Conservation (phyloP, 2,113 vertebrate genomes). For the Nipponia nippon region DNA sequence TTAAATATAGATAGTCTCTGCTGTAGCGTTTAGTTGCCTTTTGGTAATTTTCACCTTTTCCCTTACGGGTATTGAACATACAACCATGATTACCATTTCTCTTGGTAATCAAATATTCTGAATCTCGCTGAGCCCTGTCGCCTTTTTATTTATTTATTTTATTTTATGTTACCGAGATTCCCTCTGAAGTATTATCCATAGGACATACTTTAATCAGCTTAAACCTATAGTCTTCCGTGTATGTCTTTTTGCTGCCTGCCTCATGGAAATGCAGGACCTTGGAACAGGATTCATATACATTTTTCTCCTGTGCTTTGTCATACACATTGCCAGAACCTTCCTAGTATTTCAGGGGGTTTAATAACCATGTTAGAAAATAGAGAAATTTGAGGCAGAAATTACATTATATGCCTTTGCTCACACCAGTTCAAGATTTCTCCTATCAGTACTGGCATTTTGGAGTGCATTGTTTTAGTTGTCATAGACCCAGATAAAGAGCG, state of each 20-base stretch:
- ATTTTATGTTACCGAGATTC: neutral
- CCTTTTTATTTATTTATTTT: neutral
- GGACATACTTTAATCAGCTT: neutral
- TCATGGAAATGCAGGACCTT: neutral
- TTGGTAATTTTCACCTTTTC: neutral
- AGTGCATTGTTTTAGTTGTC: neutral
- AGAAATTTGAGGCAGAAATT: neutral
- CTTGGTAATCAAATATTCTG: neutral
- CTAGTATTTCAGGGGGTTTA: neutral
- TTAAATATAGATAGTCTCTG: neutral
- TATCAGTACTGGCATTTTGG: neutral
- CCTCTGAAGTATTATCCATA: neutral
- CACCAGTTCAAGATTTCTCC: neutral
- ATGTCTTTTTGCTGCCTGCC: neutral
- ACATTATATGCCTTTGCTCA: neutral
- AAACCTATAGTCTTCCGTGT: neutral
- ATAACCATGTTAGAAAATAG: neutral
- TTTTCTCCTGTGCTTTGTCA: neutral
- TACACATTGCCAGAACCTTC: neutral
- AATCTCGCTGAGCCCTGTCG: neutral
- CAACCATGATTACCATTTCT: neutral
- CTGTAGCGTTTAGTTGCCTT: neutral
- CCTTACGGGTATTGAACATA: neutral
- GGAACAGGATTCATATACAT: accelerated
- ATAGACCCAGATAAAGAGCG: neutral